Evolutionary conservation across 2,888 invertebrate genomes (phyloP).

Genomic region (Notodonta ziczac): DNA sequence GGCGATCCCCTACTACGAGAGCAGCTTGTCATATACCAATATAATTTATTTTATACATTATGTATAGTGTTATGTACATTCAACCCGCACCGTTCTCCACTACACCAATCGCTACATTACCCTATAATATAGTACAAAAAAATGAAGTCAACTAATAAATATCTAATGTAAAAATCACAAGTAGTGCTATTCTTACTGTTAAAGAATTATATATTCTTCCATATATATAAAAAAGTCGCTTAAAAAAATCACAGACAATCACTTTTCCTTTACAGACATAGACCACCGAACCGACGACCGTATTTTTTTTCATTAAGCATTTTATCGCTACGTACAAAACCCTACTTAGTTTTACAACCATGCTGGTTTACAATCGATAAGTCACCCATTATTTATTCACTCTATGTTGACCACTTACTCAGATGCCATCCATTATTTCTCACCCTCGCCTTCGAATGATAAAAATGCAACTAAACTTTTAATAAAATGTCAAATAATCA

Average conservation of each 20-base stretch:
- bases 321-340: constrained; percentile 82
- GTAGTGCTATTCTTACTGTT: constrained; percentile 85
- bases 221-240: constrained; percentile 85
- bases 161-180: constrained; percentile 84
- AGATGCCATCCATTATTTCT: constrained; percentile 56
- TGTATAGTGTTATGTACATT: constrained; percentile 67
- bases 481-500: constrained; percentile 33
- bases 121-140: constrained; percentile 75
- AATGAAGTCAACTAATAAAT: constrained; percentile 76
- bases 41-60: constrained; percentile 51
- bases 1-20: constrained; percentile 37
- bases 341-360: constrained; percentile 85
- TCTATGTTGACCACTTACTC: constrained; percentile 55
- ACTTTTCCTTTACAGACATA: constrained; percentile 83
- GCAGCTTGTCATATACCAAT: constrained; percentile 48
- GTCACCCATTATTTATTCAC: constrained; percentile 51
- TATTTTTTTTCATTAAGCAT: constrained; percentile 78
- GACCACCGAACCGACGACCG: constrained; percentile 80
- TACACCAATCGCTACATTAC: constrained; percentile 64
- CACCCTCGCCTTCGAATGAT: constrained; percentile 57
- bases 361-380: constrained; percentile 74
- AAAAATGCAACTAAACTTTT: constrained; percentile 42
- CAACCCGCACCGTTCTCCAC: constrained; percentile 70
- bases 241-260: constrained; percentile 86
- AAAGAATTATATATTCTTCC: constrained; percentile 80